Conservation (phyloP, 2,888 invertebrate species). For the Adelognathus sp. region DNA sequence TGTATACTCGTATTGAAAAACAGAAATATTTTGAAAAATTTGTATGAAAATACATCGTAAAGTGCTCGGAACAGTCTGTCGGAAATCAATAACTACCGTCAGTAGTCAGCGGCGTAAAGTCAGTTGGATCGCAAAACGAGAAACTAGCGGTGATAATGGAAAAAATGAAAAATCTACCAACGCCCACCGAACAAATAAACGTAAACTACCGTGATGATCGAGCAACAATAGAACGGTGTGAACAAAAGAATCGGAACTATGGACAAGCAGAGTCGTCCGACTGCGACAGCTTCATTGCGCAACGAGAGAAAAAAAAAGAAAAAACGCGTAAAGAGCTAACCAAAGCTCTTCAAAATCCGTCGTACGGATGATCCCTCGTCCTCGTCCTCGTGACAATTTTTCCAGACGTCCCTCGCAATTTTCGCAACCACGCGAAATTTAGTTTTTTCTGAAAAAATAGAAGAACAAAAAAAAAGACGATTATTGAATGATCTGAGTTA, state of each 20-base stretch:
- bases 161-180: too few relatives aligned
- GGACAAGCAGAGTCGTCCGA: conserved; percentile 1
- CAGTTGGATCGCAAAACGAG: too few relatives aligned
- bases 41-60: too few relatives aligned
- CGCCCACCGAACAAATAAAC: background rate
- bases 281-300: conserved; percentile 20
- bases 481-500: background rate
- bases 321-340: background rate
- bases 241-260: conserved; percentile 24
- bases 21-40: too few relatives aligned
- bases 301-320: background rate
- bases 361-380: conserved; percentile 3
- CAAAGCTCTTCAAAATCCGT: background rate
- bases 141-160: too few relatives aligned
- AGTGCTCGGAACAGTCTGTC: too few relatives aligned
- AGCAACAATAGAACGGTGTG: conserved; percentile 6
- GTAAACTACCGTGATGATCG: background rate
- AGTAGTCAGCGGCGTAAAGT: too few relatives aligned
- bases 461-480: background rate
- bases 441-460: conserved; percentile 68
- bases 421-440: conserved; percentile 66
- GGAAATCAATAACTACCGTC: too few relatives aligned
- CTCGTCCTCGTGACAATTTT: background rate
- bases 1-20: too few relatives aligned
- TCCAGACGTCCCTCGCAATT: background rate